Evolutionary conservation across 2,113 vertebrate genomes (phyloP).

Genomic region (Actinemys pallida): DNA sequence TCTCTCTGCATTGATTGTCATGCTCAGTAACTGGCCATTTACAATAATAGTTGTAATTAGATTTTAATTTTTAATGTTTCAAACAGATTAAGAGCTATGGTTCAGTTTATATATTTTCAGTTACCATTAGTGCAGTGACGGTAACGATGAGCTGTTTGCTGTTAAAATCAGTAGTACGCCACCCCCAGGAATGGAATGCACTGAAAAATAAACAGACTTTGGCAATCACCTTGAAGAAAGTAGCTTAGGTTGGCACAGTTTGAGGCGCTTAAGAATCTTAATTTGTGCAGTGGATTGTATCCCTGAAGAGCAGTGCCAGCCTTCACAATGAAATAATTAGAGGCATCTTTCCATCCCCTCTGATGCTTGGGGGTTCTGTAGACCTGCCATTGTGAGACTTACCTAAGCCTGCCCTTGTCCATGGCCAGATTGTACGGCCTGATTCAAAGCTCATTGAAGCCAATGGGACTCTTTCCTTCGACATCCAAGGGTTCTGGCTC

Average conservation of each 20-base stretch:
- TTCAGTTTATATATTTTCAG: slow-evolving; percentile 32
- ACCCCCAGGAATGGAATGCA: rapidly evolving
- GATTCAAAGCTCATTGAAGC: rapidly evolving
- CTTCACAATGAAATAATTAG: rapidly evolving
- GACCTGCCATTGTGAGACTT: not conserved
- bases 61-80: slow-evolving; percentile 73
- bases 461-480: rapidly evolving
- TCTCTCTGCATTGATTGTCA: not conserved
- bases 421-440: rapidly evolving
- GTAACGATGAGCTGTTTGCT: slow-evolving; percentile 14
- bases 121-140: not conserved
- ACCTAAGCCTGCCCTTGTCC: rapidly evolving
- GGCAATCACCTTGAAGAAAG: not conserved
- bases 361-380: rapidly evolving
- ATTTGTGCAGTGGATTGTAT: not conserved
- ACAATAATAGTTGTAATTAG: slow-evolving; percentile 61
- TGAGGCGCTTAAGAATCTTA: rapidly evolving
- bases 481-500: not conserved
- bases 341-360: rapidly evolving
- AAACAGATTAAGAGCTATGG: slow-evolving; percentile 22
- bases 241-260: rapidly evolving
- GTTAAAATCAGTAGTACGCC: not conserved
- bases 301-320: not conserved
- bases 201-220: not conserved
- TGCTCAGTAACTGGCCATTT: not conserved